Evolutionary conservation across 2,113 vertebrate genomes (phyloP).

Genomic region (Nannospalax galili): DNA sequence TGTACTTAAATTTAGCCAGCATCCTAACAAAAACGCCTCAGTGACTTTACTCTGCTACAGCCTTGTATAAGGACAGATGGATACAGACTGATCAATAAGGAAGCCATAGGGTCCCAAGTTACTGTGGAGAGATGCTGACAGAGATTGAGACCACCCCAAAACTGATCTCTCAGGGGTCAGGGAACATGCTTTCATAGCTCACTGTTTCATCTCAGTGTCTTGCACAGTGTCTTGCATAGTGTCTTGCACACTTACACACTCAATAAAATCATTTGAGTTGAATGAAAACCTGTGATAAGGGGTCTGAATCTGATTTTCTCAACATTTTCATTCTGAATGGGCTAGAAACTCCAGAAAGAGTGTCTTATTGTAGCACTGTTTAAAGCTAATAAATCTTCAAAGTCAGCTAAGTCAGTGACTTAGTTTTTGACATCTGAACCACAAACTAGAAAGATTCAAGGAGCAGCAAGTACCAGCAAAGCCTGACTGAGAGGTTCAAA

Average conservation of each 20-base stretch:
- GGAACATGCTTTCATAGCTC: not conserved
- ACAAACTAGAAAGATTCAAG: not conserved
- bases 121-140: not conserved
- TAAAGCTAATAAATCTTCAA: not conserved
- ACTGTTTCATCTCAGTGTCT: not conserved
- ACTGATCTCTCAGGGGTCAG: not conserved
- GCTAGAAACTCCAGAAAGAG: not conserved
- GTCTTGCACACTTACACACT: not conserved
- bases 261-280: not conserved
- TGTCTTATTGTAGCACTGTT: not conserved
- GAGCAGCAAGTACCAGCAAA: no score
- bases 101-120: not conserved
- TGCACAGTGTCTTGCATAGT: not conserved
- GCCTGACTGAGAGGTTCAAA: not conserved
- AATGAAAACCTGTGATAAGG: not conserved
- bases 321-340: not conserved
- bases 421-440: not conserved
- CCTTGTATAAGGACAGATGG: not conserved
- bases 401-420: not conserved
- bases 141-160: not conserved
- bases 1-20: not conserved
- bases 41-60: not conserved
- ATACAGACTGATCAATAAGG: not conserved
- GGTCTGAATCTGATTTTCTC: not conserved
- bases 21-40: not conserved